Evolutionary conservation across 2,888 invertebrate species (phyloP).

Genomic region (Macropis europaea): DNA sequence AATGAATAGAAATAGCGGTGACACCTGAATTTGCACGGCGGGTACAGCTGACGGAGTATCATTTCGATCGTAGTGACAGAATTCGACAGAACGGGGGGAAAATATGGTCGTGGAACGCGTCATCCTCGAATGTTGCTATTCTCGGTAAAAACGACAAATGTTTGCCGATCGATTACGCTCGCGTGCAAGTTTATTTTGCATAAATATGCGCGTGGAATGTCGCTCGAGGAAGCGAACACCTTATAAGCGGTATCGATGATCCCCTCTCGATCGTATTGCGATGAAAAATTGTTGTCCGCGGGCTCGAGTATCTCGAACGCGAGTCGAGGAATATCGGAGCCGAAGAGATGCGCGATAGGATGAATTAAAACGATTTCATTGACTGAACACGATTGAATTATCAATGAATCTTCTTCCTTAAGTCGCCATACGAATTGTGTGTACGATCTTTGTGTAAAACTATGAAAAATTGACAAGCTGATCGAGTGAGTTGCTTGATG

Average conservation of each 20-base stretch:
- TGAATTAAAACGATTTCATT: neutral
- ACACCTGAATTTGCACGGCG: too few relatives aligned
- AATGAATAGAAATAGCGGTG: too few relatives aligned
- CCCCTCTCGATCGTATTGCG: neutral
- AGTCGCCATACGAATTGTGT: too few relatives aligned
- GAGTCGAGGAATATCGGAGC: neutral
- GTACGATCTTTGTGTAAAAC: too few relatives aligned
- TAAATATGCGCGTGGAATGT: conserved; percentile 31
- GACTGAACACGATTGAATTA: neutral
- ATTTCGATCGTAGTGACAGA: neutral
- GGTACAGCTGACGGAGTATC: too few relatives aligned
- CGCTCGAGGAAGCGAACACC: neutral
- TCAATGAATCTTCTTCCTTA: too few relatives aligned
- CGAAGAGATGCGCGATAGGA: neutral
- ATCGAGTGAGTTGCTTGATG: too few relatives aligned
- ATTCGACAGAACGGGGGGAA: neutral
- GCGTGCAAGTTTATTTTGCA: conserved; percentile 8
- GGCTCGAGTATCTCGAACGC: neutral
- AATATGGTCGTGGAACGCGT: neutral
- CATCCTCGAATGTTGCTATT: conserved; percentile 1
- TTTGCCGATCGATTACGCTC: conserved; percentile 11
- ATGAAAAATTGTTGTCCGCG: neutral
- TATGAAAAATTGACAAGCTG: too few relatives aligned
- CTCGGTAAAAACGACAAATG: conserved; percentile 8
- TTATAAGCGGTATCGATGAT: neutral